Percentiles rank a stretch among this genome's conserved stretches.
Conservation (phyloP, 2,113 vertebrate genomes). For the Eretmodus cyanostictus region DNA sequence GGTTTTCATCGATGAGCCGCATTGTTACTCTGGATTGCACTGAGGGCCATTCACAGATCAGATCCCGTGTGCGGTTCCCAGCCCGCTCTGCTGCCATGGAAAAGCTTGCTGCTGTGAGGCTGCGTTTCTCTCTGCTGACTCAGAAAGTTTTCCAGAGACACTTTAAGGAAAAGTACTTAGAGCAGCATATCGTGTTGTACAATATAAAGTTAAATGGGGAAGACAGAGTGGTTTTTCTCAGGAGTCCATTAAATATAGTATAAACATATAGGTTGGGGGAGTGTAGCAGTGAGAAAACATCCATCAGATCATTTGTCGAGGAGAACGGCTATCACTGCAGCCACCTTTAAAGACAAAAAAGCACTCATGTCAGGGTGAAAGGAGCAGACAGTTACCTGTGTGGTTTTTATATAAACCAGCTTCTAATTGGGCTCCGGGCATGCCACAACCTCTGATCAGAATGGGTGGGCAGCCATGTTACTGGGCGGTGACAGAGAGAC, state of each 20-base stretch:
- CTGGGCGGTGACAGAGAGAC: constrained; percentile 19
- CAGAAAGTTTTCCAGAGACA: constrained; percentile 42
- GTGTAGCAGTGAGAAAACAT: not conserved
- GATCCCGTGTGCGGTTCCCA: constrained; percentile 9
- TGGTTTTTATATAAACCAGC: constrained; percentile 34
- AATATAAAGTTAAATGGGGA: constrained; percentile 38
- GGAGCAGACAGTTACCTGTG: not conserved
- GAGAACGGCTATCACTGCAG: not conserved
- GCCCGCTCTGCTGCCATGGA: constrained; percentile 13
- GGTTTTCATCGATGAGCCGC: constrained; percentile 48
- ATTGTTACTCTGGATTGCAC: constrained; percentile 31
- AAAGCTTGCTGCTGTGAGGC: constrained; percentile 15
- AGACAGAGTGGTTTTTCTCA: constrained; percentile 31
- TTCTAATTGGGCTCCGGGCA: constrained; percentile 55
- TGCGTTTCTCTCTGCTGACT: constrained; percentile 52
- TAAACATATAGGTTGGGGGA: not conserved
- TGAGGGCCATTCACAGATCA: constrained; percentile 41
- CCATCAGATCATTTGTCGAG: not conserved
- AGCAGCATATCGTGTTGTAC: constrained; percentile 46
- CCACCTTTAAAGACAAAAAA: not conserved
- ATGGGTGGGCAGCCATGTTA: constrained; percentile 64
- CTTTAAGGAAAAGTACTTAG: constrained; percentile 42
- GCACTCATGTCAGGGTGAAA: not conserved
- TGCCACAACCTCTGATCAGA: constrained; percentile 57
- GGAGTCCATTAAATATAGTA: constrained; percentile 16